These are phyloP conservation scores for Pocillopora grandis DNA, from an alignment of 92 coral and sea anemone genomes.

Conservation along the genomic window DNA sequence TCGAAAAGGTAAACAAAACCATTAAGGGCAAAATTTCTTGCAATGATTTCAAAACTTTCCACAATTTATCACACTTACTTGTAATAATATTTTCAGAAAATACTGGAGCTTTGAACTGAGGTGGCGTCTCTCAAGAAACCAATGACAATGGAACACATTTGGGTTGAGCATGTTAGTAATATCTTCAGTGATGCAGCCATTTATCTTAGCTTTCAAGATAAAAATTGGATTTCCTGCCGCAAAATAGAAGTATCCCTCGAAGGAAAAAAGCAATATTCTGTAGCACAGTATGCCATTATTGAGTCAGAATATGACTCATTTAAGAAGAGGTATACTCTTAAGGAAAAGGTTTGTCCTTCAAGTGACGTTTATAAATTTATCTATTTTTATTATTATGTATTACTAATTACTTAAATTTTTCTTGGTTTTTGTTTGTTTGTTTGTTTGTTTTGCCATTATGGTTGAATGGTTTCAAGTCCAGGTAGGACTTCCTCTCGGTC, in stretches of 20 bases:
- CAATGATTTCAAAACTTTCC: neutral
- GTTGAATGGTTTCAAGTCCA: too few relatives aligned
- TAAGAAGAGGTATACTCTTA: conserved; percentile 3
- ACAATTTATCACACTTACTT: too few relatives aligned
- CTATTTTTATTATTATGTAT: neutral
- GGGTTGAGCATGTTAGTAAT: neutral
- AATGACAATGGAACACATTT: neutral
- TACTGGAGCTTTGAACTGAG: neutral
- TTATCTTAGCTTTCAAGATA: too few relatives aligned
- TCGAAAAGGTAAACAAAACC: too few relatives aligned
- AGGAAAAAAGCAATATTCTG: neutral
- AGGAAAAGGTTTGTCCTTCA: neutral
- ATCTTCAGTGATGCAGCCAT: too few relatives aligned
- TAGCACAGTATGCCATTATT: neutral
- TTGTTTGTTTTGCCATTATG: too few relatives aligned
- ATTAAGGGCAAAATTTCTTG: neutral
- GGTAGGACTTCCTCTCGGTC: too few relatives aligned
- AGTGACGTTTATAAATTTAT: neutral
- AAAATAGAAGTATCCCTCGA: neutral
- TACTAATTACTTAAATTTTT: neutral
- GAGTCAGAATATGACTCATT: neutral
- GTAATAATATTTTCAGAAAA: neutral
- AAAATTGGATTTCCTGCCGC: neutral
- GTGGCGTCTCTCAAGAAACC: neutral
- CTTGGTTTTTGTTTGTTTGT: too few relatives aligned